Base-by-base conservation (phyloP, 2,888 invertebrate genomes). In the Apodemia mormo region DNA sequence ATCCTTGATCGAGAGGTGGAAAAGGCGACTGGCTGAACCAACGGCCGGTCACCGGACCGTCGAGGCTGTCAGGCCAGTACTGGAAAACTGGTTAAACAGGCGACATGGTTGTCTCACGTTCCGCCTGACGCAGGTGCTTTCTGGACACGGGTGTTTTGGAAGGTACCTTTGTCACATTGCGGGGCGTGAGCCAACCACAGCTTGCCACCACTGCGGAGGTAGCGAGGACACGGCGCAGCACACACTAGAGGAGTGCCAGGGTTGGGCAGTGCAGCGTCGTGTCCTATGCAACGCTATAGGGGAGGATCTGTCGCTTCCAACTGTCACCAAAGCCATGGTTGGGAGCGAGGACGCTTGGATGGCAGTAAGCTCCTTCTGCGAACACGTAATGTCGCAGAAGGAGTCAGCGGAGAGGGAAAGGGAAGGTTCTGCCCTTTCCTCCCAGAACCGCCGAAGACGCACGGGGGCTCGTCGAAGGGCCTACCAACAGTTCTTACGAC, bases 351-450 rank as follows among this genome's bases (percentile, higher is more conserved):
- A 58, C 30, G 2, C 68, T 8, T 72, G 72, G 72, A 12, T 37
- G 37, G 69, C 68, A 40, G 68, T 68, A n/a, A 67, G 9, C 61
- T 71, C 71, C 64, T 71, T 72, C 71, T 72, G 71, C 58, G 72
- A 72, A 58, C 12, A 66, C 5, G 68, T 74, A 0, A 71, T 70
- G 37, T 49, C 66, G n/a, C 71, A 70, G 70, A 70, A 68, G 64
- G 70, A 69, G 58, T 45, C 52, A 22, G 64, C 65, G 66, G 69
- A 67, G 45, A 29, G 66, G 40, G 33, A 52, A 64, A 68, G 65
- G 30, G 58, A 49, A 12, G 12, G 8, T 12, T 49, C 49, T 10
- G 12, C 49, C 12, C 49, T 12, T 2, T 49, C 1, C 49, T 2
- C 49, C 5, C 10, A 12, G 33, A 33, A 2, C 49, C 49, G 5